Evolutionary conservation across 2,113 vertebrate genomes (phyloP), one percentile per base, ranked within the genome.

Genomic region (Cynopterus brachyotis): DNA sequence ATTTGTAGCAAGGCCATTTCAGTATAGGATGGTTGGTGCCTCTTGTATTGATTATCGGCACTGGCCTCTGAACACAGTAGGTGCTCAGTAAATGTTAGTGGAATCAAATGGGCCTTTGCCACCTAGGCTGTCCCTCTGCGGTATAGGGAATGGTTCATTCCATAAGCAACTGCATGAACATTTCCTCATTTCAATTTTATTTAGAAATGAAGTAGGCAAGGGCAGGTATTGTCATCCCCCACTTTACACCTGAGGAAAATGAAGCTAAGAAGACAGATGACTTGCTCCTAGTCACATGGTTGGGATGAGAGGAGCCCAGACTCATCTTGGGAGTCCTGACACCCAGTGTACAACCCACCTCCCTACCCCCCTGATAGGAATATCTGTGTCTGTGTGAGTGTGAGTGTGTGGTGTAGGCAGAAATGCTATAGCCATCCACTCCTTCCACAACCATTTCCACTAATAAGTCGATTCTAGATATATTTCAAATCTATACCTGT

Each of bases 1-100:
- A 70, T 93, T 86, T 82, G 47, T 66, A 80, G 81, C 67, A 50
- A 87, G 60, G n/a, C 95, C 50, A 88, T 90, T 94, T 94, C 72
- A 78, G 67, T 5, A 79, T 2, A 89, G 15, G 35, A 13, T 3
- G 30, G 84, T 37, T 3, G 30, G 84, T 37, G 12, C 32, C 78
- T 66, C 81, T 64, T 26, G 0, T 53, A 47, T 2, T 69, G 94
- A 87, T 80, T 57, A 47, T 9, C 80, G 45, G 53, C 19, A 15
- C 2, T 64, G 50, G 67, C 20, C 47, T 91, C 62, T 75, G 75
- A 69, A 75, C 30, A 81, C 15, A 85, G 53, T 47, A 91, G 64
- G 59, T 67, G 53, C 66, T 85, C 62, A 66, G 35, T 76, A 94
- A 88, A 89, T 69, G 81, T 75, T 35, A 64, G 42, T 45, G 22